phyloP scores from a whole-genome alignment of 2,113 vertebrate genomes.

The Cyprinodon brontotheroides region DNA sequence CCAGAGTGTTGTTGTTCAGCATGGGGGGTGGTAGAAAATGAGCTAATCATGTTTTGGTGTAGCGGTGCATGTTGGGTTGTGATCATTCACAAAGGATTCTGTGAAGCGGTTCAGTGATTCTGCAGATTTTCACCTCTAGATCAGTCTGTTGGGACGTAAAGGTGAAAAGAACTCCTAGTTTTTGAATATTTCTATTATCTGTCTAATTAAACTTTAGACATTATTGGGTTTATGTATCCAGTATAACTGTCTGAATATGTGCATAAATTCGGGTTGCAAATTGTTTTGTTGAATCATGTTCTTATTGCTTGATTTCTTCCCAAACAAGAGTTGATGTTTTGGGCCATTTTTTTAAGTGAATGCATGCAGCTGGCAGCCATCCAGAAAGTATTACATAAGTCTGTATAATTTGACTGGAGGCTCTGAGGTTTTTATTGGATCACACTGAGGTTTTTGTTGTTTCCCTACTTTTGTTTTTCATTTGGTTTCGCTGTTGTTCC shows the following conservation, averaged over 20 bases:
- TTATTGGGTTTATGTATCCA: no score
- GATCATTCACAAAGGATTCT: no score
- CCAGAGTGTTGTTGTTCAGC: no score
- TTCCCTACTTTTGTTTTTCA: constrained; percentile 7
- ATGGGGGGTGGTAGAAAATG: no score
- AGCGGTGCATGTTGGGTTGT: no score
- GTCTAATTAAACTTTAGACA: no score
- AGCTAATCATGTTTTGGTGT: no score
- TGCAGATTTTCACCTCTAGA: no score
- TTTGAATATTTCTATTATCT: no score
- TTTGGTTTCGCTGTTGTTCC: constrained; percentile 5
- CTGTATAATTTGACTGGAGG: constrained; percentile 16
- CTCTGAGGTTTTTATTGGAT: not conserved
- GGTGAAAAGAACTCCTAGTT: no score
- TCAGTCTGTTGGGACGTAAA: no score
- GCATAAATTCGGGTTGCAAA: not conserved
- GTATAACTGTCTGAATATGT: not conserved
- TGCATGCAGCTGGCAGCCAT: constrained; percentile 1
- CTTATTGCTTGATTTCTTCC: not conserved
- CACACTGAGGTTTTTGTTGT: constrained; percentile 2
- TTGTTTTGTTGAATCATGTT: not conserved
- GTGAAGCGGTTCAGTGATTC: no score
- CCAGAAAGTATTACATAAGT: constrained; percentile 17
- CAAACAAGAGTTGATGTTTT: not conserved
- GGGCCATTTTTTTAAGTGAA: not conserved